Percentiles rank a stretch among this genome's conserved stretches.
Evolutionary conservation across 2,888 invertebrate species (phyloP).

Genomic region (Crepidodera aurea): DNA sequence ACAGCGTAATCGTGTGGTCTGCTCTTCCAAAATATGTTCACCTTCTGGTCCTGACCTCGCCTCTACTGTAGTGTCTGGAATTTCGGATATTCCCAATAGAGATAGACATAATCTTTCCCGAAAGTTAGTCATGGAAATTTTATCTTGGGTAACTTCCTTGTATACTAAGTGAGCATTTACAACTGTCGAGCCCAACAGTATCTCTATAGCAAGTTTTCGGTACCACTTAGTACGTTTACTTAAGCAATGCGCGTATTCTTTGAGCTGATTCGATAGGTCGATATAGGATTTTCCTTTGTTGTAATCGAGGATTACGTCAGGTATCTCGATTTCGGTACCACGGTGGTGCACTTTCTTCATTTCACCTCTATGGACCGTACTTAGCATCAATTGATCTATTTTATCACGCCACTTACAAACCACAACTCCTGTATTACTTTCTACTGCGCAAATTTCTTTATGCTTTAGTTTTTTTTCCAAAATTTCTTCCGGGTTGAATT

Average conservation of each 20-base stretch:
- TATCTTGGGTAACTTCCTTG: not conserved
- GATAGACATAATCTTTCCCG: not conserved
- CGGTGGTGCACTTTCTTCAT: not conserved
- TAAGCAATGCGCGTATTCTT: not conserved
- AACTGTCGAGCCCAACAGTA: conserved; percentile 3
- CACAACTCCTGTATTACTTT: conserved; percentile 33
- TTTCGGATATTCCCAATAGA: not conserved
- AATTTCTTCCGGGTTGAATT: conserved; percentile 37
- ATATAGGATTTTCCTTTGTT: conserved; percentile 9
- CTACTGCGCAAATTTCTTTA: conserved; percentile 33
- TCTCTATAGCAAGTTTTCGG: conserved; percentile 2
- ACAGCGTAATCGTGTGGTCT: not conserved
- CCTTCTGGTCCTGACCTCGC: too few relatives aligned
- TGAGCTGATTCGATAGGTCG: not conserved
- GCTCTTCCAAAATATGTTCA: not conserved
- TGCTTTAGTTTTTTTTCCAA: conserved; percentile 33
- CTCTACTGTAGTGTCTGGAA: not conserved
- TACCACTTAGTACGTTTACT: conserved; percentile 16
- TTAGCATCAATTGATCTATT: not conserved
- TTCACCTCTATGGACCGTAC: not conserved
- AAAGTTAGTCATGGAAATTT: conserved; percentile 12
- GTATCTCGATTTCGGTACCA: not conserved
- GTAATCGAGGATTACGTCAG: conserved; percentile 12
- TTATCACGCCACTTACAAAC: conserved; percentile 19
- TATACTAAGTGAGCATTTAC: conserved; percentile 19